Conservation (phyloP, 1,140 invertebrate species). For the Drosophila busckii region DNA sequence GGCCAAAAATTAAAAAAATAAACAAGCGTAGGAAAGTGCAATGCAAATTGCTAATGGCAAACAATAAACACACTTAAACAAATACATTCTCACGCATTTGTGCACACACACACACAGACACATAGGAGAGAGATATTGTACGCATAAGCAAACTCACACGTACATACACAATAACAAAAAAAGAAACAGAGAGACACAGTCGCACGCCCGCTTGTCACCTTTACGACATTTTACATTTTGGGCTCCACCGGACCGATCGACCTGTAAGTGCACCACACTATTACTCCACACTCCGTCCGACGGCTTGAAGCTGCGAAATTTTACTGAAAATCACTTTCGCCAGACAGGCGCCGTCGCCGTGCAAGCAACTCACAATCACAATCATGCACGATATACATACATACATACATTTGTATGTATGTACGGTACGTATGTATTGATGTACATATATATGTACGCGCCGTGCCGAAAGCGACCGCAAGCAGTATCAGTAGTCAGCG, state of each 20-base stretch:
- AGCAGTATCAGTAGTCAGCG: conserved; percentile 32
- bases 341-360: conserved; percentile 44
- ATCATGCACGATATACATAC: too few relatives aligned
- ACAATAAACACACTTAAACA: conserved; percentile 22
- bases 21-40: conserved; percentile 15
- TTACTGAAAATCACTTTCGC: conserved; percentile 47
- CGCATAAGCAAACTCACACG: not conserved
- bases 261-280: too few relatives aligned
- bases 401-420: conserved; percentile 5
- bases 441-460: conserved; percentile 20
- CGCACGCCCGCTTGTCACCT: conserved; percentile 40
- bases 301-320: conserved; percentile 42
- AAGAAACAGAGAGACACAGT: conserved; percentile 29
- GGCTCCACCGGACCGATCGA: conserved; percentile 31
- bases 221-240: conserved; percentile 33
- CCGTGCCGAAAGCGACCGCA: conserved; percentile 34
- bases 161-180: conserved; percentile 6
- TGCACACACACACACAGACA: not conserved
- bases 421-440: conserved; percentile 2
- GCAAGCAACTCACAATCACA: conserved; percentile 22
- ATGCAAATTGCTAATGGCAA: conserved; percentile 21
- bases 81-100: not conserved
- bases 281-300: conserved; percentile 29
- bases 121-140: too few relatives aligned
- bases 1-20: conserved; percentile 2